phyloP scores from a whole-genome alignment of 1,140 invertebrate species.

The Drosophila watanabei region DNA sequence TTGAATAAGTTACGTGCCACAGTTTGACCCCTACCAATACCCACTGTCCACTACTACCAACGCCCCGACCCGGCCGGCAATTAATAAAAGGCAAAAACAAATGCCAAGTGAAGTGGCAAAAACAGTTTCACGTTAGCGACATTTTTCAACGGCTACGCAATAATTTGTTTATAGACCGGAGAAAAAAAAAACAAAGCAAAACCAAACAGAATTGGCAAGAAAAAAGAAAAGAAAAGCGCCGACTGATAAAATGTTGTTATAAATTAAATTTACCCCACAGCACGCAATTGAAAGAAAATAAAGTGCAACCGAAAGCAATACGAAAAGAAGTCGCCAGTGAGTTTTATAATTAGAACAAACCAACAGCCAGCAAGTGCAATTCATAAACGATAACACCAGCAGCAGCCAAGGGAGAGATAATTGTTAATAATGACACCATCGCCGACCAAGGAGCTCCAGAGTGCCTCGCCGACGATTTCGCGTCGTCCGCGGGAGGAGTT shows the following conservation, averaged over 20 bases:
- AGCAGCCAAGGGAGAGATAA: constrained; percentile 24
- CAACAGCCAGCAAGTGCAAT: constrained; percentile 27
- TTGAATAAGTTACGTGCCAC: not conserved
- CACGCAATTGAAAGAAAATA: constrained; percentile 42
- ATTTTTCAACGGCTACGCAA: constrained; percentile 70
- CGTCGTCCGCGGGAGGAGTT: constrained; percentile 81
- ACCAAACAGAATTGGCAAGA: constrained; percentile 8
- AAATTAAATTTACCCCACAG: constrained; percentile 39
- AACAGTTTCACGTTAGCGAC: constrained; percentile 49
- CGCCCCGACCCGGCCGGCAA: constrained; percentile 17
- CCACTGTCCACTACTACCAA: constrained; percentile 12
- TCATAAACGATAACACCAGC: constrained; percentile 27
- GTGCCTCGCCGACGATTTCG: constrained; percentile 71
- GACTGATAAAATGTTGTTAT: constrained; percentile 63
- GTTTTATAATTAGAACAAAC: constrained; percentile 32
- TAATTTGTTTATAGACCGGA: constrained; percentile 63
- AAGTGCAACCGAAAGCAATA: constrained; percentile 74
- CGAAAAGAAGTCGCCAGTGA: constrained; percentile 30
- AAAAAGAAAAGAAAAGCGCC: constrained; percentile 11
- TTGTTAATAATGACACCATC: constrained; percentile 73
- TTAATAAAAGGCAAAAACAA: constrained; percentile 39
- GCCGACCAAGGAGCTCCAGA: constrained; percentile 81
- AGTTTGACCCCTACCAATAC: not conserved
- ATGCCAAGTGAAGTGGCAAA: constrained; percentile 35
- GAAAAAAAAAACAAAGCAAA: constrained; percentile 26